Evolutionary conservation across 2,888 invertebrate genomes (phyloP), one percentile per base, ranked within the genome.

Genomic region (Carterocephalus palaemon): DNA sequence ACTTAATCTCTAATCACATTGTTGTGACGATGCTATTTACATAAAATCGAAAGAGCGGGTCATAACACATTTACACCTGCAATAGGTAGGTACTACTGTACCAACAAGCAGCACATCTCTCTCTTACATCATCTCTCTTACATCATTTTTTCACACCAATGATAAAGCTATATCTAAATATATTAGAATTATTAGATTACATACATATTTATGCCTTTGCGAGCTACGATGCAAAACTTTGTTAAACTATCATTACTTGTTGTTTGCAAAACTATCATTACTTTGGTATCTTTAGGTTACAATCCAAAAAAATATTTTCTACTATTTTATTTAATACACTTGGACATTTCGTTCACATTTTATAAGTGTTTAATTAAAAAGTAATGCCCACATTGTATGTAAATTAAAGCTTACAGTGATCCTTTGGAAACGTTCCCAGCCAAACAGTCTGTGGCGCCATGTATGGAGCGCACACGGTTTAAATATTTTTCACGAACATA

Each of bases 321-420:
- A n/a, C n/a, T n/a, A n/a, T 55, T 46, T 16, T 9, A 9, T 62
- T 64, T 59, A 61, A 57, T 65, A 66, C 57, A 68, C 60, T 56
- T 70, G 71, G 72, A 72, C 72, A 74, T 60, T 48, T 48, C 52
- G 45, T 52, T 59, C 47, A 46, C 51, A 52, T 52, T 58, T 54
- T 57, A 26, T 28, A 42, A 8, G 34, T 34, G 57, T n/a, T n/a
- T 60, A 60, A 60, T 56, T 57, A 60, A 60, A 54, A 62, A 67
- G 58, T 72, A 73, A 74, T 71, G 75, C 73, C 70, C 72, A 73
- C 67, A 73, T 70, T 74, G 67, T 69, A 67, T 57, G 56, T n/a
- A n/a, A 57, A 68, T 78, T 79, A 79, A 76, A 77, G 78, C 76
- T 75, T 63, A 67, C 61, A 65, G 36, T 43, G 43, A 53, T 65